These are phyloP conservation scores for Odontamblyopus rebecca DNA, from an alignment of 2,797 vertebrate species.

Conservation along the genomic window DNA sequence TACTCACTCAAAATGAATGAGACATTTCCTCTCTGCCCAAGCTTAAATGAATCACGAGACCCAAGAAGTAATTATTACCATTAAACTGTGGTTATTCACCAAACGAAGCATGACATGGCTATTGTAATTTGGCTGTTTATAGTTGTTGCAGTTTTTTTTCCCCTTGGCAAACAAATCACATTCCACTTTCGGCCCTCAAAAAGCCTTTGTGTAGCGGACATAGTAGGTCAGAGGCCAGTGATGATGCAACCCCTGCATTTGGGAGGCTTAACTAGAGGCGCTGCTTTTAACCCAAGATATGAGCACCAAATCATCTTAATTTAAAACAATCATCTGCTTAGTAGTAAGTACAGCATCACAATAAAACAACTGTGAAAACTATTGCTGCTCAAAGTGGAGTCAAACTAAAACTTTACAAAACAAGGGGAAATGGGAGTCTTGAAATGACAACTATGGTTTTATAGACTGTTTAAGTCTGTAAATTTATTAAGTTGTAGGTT, in stretches of 20 bases:
- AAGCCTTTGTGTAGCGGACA: constrained; percentile 52
- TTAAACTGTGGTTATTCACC: not conserved
- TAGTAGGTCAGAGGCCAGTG: constrained; percentile 56
- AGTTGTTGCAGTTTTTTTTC: constrained; percentile 15
- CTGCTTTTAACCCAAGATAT: constrained; percentile 22
- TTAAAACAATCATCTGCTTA: not conserved
- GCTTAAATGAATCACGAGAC: constrained; percentile 7
- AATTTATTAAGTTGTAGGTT: not conserved
- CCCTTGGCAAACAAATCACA: constrained; percentile 32
- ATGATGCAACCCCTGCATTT: constrained; percentile 57
- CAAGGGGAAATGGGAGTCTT: not conserved
- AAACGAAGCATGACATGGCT: constrained; percentile 3
- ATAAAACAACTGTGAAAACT: not conserved
- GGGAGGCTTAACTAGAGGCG: constrained; percentile 21
- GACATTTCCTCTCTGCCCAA: not conserved
- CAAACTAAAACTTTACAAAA: not conserved
- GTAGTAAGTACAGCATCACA: not conserved
- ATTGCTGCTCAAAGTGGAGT: not conserved
- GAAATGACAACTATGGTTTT: not conserved
- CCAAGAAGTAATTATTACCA: not conserved
- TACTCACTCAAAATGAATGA: constrained; percentile 1
- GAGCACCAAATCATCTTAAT: not conserved
- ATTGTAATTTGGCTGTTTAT: constrained; percentile 30
- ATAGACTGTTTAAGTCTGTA: too few species aligned
- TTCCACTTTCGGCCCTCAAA: constrained; percentile 50